Evolutionary conservation across 2,113 vertebrate species (phyloP), one percentile per base, ranked within the genome.

Genomic region (Pseudorasbora parva): DNA sequence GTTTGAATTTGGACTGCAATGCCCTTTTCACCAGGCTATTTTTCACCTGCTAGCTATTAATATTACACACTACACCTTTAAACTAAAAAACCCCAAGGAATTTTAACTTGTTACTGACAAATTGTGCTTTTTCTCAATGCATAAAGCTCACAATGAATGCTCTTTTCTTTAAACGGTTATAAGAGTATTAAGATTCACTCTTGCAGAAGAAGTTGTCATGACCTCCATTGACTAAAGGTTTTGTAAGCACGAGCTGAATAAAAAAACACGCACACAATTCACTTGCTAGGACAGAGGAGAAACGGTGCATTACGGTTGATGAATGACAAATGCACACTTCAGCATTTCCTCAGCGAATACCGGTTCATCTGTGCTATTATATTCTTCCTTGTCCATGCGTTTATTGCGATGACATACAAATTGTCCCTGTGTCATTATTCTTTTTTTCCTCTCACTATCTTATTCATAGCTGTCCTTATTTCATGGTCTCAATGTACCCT

Each of bases 401-500:
- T 54, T 33, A 51, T 56, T 69, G 27, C 47, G 12, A 69, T 81
- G 64, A 68, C 79, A 54, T 21, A 78, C 27, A 51, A 51, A 81
- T 68, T 9, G 33, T 33, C 60, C 23, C 45, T 15, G 4, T 69
- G 43, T 54, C 62, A 68, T 64, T 45, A 12, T 21, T 54, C 8
- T 62, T 78, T 33, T 78, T 33, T 78, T 19, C 62, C 7, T 47
- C 57, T 78, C 9, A 1, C 41, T 66, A 21, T n/a, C 25, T 60
- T 43, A 78, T 78, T 78, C 76, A 77, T 78, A 45, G 43, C 77
- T 68, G 78, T 23, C 23, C 25, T 49, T 68, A 47, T 51, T 66
- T 66, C 60, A 8, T 62, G 37, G 15, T 56, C 49, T 56, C 12
- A 41, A 33, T 69, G 21, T 81, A 33, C 43, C 47, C 47, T 23